Evolutionary conservation across 2,113 vertebrate species (phyloP), one percentile per base, ranked within the genome.

Genomic region (Nibea coibor): DNA sequence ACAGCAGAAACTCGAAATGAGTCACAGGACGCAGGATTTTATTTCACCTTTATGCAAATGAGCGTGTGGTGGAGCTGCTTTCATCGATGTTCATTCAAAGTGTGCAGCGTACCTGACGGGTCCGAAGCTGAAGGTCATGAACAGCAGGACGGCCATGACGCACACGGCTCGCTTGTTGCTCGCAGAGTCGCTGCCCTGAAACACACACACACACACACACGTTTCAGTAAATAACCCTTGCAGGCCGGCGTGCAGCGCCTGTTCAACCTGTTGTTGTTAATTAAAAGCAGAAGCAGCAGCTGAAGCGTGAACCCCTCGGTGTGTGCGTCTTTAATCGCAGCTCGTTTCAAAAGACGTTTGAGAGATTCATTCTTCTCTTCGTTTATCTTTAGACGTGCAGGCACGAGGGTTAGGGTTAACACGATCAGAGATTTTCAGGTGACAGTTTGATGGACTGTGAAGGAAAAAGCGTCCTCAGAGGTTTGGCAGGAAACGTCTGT

Each of bases 51-150:
- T 31, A 31, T 5, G 31, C 31, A 31, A 31, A 31, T 4, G 31
- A 31, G 31, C 31, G 31, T 5, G 31, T 31, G 31, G 6, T 31
- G 31, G 31, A 31, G 31, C 31, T 7, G 31, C 31, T 35, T 7
- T 35, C 31, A 35, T 35, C 45, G 45, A 9, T 3, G n/a, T 10
- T 10, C 48, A 7, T 35, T 35, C 31, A 35, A 7, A 35, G 26
- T 31, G 17, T 20, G 6, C 31, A 8, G 15, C 45, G 17, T 92
- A 98, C 97, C 97, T 97, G 91, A 96, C 94, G 0, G 97, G 96
- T 42, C 97, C 96, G 9, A 97, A 97, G 94, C 95, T 97, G 92
- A 97, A 97, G 73, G 97, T 95, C 75, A 98, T 92, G 90, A 97
- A 97, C 28, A 97, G 93, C 51, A 98, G 95, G 31, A 97, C 83